Conservation (phyloP, 1,140 invertebrate species). For the Psilanteris sp. region DNA sequence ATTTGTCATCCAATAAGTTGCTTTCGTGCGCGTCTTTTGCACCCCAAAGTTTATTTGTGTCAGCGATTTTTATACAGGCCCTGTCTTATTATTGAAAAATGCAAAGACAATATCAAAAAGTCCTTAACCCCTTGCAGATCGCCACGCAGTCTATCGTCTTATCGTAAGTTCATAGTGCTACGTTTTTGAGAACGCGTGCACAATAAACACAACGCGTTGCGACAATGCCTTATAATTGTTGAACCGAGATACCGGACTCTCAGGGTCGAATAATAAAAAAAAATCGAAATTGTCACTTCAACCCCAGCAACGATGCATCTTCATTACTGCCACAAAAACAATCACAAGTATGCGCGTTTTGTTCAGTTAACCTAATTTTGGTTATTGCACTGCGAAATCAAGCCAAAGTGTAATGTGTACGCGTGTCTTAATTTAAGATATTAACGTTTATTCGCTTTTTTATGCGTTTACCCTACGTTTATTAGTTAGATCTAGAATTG, state of each 20-base stretch:
- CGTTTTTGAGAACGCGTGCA: conserved; percentile 19
- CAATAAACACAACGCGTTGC: conserved; percentile 13
- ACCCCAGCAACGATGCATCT: too few relatives aligned
- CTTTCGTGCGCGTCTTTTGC: background rate
- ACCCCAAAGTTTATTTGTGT: background rate
- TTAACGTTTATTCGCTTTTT: too few relatives aligned
- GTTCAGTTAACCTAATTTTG: too few relatives aligned
- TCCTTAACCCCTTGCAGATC: conserved; percentile 30
- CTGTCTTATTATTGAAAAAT: conserved; percentile 1
- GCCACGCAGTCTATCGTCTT: conserved; percentile 69
- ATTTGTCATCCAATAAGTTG: too few relatives aligned
- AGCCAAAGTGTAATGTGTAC: too few relatives aligned
- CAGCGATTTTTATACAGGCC: background rate
- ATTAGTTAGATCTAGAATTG: too few relatives aligned
- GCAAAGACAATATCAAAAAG: background rate
- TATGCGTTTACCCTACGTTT: too few relatives aligned
- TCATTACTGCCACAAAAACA: too few relatives aligned
- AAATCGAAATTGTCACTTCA: too few relatives aligned
- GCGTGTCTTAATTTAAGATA: too few relatives aligned
- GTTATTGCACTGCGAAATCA: too few relatives aligned
- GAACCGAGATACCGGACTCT: conserved; percentile 2
- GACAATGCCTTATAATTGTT: conserved; percentile 17
- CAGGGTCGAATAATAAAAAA: conserved; percentile 7
- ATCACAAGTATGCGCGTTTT: too few relatives aligned
- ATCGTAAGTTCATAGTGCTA: conserved; percentile 45